These are phyloP conservation scores for Otolemur crassicaudatus DNA, from an alignment of 2,797 vertebrate genomes.

Conservation along the genomic window DNA sequence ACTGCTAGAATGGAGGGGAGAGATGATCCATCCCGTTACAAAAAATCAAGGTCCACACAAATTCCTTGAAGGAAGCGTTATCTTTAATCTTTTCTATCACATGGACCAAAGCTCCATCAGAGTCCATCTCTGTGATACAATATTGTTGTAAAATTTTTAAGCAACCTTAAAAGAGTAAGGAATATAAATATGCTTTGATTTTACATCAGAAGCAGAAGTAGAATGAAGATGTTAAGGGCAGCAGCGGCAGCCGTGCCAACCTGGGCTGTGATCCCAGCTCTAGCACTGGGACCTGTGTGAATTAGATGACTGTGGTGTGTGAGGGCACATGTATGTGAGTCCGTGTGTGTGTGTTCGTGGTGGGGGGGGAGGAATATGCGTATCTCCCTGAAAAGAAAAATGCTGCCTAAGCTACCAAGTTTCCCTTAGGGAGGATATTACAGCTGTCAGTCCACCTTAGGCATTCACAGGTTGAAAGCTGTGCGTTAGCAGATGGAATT, in stretches of 20 bases:
- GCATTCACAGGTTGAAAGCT: background rate
- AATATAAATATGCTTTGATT: background rate
- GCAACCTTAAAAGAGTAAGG: background rate
- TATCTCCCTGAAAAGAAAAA: background rate
- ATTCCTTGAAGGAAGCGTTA: background rate
- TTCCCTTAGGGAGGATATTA: background rate
- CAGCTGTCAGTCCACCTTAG: no score
- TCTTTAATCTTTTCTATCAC: background rate
- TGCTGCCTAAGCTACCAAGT: background rate
- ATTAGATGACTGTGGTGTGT: background rate
- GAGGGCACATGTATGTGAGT: no score
- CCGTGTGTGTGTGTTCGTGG: background rate
- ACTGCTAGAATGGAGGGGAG: background rate
- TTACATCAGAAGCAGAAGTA: background rate
- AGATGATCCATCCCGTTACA: background rate
- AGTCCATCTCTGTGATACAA: background rate
- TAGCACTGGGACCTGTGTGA: background rate
- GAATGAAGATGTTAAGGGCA: background rate
- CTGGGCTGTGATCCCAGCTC: background rate
- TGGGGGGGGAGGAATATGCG: background rate
- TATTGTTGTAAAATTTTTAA: background rate
- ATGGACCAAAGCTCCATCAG: background rate
- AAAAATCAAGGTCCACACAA: background rate
- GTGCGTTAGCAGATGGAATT: background rate
- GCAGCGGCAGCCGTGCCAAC: accelerated